Conservation (phyloP, 2,797 vertebrate genomes). For the Emydoidea blandingii region DNA sequence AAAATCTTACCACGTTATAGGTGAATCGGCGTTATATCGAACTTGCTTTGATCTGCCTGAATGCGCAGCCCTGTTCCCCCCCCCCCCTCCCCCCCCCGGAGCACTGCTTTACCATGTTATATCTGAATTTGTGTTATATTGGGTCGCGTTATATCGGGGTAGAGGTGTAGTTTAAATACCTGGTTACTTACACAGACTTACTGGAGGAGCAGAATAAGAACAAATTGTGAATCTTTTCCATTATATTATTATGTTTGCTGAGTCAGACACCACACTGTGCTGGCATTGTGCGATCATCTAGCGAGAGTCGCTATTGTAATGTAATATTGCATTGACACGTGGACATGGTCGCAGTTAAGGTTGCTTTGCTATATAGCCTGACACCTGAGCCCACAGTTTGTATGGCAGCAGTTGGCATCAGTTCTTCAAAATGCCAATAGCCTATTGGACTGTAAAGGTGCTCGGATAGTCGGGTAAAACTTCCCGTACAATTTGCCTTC, state of each 20-base stretch:
- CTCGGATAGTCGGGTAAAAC: background rate
- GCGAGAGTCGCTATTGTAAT: background rate
- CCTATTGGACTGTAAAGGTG: background rate
- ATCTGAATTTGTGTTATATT: no score
- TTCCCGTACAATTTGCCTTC: background rate
- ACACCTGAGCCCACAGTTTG: background rate
- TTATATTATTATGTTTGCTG: background rate
- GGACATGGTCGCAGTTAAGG: background rate
- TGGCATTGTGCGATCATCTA: background rate
- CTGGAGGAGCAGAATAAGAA: conserved; percentile 36
- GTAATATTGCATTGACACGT: background rate
- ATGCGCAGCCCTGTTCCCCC: no score
- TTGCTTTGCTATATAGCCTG: background rate
- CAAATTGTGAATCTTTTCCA: conserved; percentile 38
- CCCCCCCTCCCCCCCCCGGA: no score
- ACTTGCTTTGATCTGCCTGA: no score
- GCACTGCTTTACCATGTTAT: no score
- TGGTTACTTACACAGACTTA: background rate
- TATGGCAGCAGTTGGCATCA: background rate
- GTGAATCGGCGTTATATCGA: no score
- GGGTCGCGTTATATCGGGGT: no score
- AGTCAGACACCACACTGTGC: background rate
- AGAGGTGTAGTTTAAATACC: background rate
- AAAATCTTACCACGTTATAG: no score
- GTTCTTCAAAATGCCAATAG: background rate